Percentiles rank a stretch among this genome's conserved stretches.
phyloP scores from a whole-genome alignment of 1,140 invertebrate species.

The Bradysia coprophila region DNA sequence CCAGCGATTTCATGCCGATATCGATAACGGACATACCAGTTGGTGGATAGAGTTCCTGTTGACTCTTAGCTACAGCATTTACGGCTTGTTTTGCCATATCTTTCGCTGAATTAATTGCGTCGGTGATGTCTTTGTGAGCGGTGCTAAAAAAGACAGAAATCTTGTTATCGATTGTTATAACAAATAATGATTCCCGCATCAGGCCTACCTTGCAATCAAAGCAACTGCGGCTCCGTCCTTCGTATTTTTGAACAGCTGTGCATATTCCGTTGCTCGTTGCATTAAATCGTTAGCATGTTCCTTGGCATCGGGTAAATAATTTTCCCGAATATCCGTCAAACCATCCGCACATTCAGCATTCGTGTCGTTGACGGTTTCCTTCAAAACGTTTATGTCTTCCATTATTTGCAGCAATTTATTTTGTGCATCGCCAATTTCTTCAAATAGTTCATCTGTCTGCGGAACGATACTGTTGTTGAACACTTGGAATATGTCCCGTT shows the following conservation, averaged over 20 bases:
- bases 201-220: conserved; percentile 25
- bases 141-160: conserved; percentile 34
- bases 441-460: conserved; percentile 9
- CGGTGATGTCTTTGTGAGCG: conserved; percentile 63
- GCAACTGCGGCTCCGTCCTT: conserved; percentile 20
- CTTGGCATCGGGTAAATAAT: conserved; percentile 29
- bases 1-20: conserved; percentile 24
- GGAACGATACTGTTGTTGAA: conserved; percentile 11
- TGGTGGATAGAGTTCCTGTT: conserved; percentile 16
- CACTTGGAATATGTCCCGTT: conserved; percentile 7
- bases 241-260: conserved; percentile 22
- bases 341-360: conserved; percentile 8
- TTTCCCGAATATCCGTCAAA: conserved; percentile 10
- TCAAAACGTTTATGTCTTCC: not conserved
- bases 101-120: conserved; percentile 43
- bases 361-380: conserved; percentile 10
- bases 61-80: conserved; percentile 25
- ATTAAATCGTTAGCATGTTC: conserved; percentile 44
- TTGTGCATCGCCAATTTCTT: conserved; percentile 6
- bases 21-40: conserved; percentile 25
- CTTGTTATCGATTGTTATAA: too few species aligned
- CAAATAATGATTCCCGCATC: too few species aligned
- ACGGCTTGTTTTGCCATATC: conserved; percentile 36
- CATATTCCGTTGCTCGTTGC: conserved; percentile 39
- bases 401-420: conserved; percentile 5